Evolutionary conservation across 2,888 invertebrate species (phyloP).

Genomic region (Scrobipalpa atriplicella): DNA sequence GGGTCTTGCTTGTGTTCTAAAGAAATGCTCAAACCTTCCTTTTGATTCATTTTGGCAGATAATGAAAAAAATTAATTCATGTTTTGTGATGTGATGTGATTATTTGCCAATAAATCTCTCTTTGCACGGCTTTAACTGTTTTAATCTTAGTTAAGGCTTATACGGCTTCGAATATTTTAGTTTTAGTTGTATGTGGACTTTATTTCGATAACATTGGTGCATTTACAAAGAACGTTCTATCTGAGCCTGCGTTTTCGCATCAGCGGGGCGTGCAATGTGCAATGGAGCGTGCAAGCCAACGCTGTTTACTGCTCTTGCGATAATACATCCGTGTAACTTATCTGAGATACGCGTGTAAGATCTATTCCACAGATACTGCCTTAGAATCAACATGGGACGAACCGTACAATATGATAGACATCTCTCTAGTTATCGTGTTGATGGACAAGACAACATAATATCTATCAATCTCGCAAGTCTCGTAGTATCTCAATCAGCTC

Average conservation of each 20-base stretch:
- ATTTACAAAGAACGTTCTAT: background rate
- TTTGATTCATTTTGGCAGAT: too few species aligned
- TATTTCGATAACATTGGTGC: background rate
- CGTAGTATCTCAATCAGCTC: too few species aligned
- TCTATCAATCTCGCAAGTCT: background rate
- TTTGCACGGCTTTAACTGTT: too few species aligned
- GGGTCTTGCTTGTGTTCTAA: background rate
- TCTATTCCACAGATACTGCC: background rate
- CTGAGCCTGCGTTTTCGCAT: background rate
- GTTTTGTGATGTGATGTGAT: too few species aligned
- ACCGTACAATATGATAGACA: background rate
- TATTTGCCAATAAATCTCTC: too few species aligned
- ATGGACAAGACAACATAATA: background rate
- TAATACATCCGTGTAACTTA: constrained; percentile 1
- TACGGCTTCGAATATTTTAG: too few species aligned
- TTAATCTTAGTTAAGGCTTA: too few species aligned
- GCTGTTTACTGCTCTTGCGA: constrained; percentile 11
- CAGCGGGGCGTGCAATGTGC: constrained; percentile 7
- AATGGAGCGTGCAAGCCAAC: constrained; percentile 7
- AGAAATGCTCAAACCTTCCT: too few species aligned
- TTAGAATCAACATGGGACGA: background rate
- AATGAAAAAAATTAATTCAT: too few species aligned
- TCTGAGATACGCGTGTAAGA: constrained; percentile 6
- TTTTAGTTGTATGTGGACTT: too few species aligned
- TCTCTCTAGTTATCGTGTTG: background rate